phyloP scores from a whole-genome alignment of 1,140 invertebrate species.

The Pissodes strobi region DNA sequence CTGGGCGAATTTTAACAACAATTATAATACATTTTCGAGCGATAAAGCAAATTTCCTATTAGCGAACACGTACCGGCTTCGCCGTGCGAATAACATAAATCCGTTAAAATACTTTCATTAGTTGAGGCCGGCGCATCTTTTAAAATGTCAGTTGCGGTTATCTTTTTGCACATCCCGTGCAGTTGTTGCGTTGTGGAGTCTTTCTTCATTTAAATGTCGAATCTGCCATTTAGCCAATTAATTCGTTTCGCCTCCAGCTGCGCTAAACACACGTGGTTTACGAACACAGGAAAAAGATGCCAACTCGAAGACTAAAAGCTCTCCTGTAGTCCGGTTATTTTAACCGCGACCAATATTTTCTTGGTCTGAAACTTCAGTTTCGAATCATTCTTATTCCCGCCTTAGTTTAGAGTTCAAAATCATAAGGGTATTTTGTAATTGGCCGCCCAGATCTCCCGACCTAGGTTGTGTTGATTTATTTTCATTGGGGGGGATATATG shows the following conservation, averaged over 20 bases:
- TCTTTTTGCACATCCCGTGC: slow-evolving; percentile 21
- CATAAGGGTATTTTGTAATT: no score
- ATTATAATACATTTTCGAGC: no score
- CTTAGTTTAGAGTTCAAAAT: no score
- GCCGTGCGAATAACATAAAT: slow-evolving; percentile 20
- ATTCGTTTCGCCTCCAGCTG: slow-evolving; percentile 36
- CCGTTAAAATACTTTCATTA: slow-evolving; percentile 30
- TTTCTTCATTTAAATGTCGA: slow-evolving; percentile 38
- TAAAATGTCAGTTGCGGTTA: slow-evolving; percentile 27
- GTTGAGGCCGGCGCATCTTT: slow-evolving; percentile 19
- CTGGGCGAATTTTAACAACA: no score
- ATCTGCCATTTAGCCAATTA: slow-evolving; percentile 36
- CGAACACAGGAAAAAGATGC: slow-evolving; percentile 26
- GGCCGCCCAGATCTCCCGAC: no score
- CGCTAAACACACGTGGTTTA: slow-evolving; percentile 33
- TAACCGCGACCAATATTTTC: no score
- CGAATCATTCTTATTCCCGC: no score
- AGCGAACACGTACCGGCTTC: not conserved
- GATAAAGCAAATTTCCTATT: slow-evolving; percentile 5
- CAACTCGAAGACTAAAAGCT: no score
- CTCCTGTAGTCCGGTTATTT: no score
- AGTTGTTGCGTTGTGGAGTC: slow-evolving; percentile 15
- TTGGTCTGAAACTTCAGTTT: no score
- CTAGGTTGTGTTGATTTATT: no score
- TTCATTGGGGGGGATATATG: no score